A percentile compares a stretch with the other conserved stretches of the same genome.
Evolutionary conservation across 2,797 vertebrate species (phyloP).

Genomic region (Periparus ater): DNA sequence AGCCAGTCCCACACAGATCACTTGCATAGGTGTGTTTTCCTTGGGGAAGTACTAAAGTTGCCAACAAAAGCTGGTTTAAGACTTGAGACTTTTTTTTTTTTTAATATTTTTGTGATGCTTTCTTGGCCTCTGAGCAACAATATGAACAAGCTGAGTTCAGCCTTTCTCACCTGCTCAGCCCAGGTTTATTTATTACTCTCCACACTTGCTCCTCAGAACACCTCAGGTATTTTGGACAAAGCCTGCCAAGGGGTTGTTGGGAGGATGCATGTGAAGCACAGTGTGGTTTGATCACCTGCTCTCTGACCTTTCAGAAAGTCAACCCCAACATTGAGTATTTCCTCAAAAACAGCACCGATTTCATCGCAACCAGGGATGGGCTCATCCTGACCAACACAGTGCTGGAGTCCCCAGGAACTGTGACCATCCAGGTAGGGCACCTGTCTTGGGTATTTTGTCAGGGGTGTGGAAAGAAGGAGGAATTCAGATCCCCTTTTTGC

Average conservation of each 20-base stretch:
- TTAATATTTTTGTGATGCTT: not conserved
- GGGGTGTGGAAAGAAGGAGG: not conserved
- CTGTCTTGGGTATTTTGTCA: not conserved
- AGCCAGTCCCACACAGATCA: not conserved
- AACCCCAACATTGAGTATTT: conserved; percentile 82
- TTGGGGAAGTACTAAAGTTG: not conserved
- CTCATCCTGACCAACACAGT: conserved; percentile 73
- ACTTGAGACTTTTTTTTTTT: not conserved
- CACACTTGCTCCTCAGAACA: not conserved
- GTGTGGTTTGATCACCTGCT: not conserved
- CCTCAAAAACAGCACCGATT: conserved; percentile 65
- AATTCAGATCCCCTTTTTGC: not conserved
- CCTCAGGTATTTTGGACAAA: not conserved
- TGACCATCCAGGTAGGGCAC: conserved; percentile 45
- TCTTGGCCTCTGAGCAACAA: not conserved
- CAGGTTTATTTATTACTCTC: not conserved
- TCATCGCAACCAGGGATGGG: conserved; percentile 71
- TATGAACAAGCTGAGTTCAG: not conserved
- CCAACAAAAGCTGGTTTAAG: not conserved
- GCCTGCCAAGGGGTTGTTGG: not conserved
- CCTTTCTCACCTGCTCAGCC: not conserved
- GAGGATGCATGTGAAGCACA: not conserved
- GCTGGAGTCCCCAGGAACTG: not conserved
- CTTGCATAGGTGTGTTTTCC: not conserved
- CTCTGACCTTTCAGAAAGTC: conserved; percentile 73